Evolutionary conservation across 2,113 vertebrate species (phyloP).

Genomic region (Narcine bancroftii): DNA sequence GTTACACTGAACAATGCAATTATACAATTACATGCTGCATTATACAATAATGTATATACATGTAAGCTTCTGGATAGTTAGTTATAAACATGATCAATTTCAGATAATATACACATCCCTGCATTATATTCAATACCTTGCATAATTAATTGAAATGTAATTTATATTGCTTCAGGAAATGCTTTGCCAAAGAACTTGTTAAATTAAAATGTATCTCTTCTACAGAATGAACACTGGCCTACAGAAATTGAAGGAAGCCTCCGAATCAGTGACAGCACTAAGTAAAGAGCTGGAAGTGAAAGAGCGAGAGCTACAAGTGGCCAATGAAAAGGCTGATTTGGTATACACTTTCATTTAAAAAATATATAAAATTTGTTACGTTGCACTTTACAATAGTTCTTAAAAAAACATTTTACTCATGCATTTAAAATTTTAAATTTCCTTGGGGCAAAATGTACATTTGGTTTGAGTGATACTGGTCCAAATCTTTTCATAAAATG

Average conservation of each 20-base stretch:
- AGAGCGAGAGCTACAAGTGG: conserved; percentile 82
- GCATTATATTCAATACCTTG: background rate
- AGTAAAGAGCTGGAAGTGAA: conserved; percentile 84
- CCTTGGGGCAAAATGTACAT: no score
- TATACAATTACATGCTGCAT: no score
- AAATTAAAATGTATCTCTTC: background rate
- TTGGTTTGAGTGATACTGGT: no score
- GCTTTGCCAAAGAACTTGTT: background rate
- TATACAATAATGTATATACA: background rate
- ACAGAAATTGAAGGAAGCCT: conserved; percentile 87
- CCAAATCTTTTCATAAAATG: no score
- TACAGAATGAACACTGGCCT: conserved; percentile 85
- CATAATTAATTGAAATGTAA: background rate
- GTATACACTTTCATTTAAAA: conserved; percentile 53
- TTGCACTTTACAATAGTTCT: background rate
- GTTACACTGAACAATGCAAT: no score
- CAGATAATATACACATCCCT: background rate
- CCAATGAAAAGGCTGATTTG: conserved; percentile 85
- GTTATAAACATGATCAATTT: background rate
- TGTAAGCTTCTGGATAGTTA: background rate
- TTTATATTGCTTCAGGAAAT: background rate
- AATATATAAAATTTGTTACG: background rate
- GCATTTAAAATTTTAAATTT: no score
- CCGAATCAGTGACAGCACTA: conserved; percentile 76
- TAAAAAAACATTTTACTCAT: background rate